Evolutionary conservation across 2,797 vertebrate genomes (phyloP).

Genomic region (Amblyraja radiata): DNA sequence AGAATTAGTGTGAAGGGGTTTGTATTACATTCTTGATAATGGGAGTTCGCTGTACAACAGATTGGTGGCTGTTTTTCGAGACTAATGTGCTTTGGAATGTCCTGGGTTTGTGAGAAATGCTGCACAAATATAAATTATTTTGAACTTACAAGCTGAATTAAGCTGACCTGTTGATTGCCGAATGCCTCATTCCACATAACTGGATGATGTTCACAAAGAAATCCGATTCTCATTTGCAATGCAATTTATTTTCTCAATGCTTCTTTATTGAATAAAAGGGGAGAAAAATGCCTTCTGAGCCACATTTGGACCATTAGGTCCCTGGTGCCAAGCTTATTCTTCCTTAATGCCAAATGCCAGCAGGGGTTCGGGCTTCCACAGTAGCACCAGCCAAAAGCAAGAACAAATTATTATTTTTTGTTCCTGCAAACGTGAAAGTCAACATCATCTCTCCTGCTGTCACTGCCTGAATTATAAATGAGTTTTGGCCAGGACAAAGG

Average conservation of each 20-base stretch:
- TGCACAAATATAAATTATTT: too few species aligned
- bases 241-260: constrained; percentile 7
- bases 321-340: not conserved
- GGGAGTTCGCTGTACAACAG: too few species aligned
- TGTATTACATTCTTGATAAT: too few species aligned
- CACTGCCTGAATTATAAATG: constrained; percentile 20
- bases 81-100: too few species aligned
- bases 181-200: not conserved
- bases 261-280: not conserved
- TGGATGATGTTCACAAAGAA: not conserved
- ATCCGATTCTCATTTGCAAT: constrained; percentile 16
- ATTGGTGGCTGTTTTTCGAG: too few species aligned
- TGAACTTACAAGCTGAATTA: not conserved
- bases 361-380: not conserved
- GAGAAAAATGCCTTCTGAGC: constrained; percentile 9
- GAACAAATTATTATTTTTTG: not conserved
- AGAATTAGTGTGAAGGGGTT: too few species aligned
- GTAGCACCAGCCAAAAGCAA: not conserved
- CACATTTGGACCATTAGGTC: not conserved
- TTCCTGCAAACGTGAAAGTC: constrained; percentile 6
- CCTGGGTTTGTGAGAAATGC: too few species aligned
- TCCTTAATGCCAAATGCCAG: constrained; percentile 16
- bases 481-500: constrained; percentile 4
- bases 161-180: not conserved
- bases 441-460: constrained; percentile 20